Percentiles rank a stretch among this genome's conserved stretches.
Conservation (phyloP, 2,113 vertebrate genomes). For the Ceyx melanurus region DNA sequence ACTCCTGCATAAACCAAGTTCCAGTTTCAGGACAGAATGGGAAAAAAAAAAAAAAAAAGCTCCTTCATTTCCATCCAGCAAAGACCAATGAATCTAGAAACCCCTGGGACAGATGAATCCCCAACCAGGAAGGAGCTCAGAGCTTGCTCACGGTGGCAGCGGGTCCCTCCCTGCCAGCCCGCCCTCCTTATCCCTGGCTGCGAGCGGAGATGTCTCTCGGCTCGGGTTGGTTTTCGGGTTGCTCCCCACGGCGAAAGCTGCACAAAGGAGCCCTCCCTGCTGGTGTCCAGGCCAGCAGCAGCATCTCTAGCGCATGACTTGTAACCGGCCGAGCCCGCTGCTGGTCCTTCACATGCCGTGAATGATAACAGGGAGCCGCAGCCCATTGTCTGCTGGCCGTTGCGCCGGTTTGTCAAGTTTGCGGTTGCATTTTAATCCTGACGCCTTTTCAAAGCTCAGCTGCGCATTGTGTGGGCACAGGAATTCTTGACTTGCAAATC, state of each 20-base stretch:
- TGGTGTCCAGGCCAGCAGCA: constrained; percentile 29
- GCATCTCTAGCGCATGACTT: constrained; percentile 45
- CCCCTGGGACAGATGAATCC: background rate
- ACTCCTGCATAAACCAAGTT: background rate
- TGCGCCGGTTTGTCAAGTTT: constrained; percentile 58
- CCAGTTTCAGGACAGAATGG: background rate
- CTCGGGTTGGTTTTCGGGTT: background rate
- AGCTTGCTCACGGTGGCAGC: background rate
- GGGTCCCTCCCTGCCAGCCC: background rate
- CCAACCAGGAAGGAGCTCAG: background rate
- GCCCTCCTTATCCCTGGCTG: background rate
- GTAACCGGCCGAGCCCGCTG: background rate
- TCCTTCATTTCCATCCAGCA: background rate
- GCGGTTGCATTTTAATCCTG: constrained; percentile 64
- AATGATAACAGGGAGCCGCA: constrained; percentile 49
- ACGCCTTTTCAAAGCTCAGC: constrained; percentile 62
- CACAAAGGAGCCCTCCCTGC: constrained; percentile 51
- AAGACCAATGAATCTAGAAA: background rate
- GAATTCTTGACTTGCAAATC: constrained; percentile 73
- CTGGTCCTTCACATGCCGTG: constrained; percentile 49
- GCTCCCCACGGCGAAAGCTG: constrained; percentile 1
- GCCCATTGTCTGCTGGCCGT: constrained; percentile 48
- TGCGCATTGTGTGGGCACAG: constrained; percentile 62
- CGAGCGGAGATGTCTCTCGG: background rate
- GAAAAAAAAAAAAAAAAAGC: background rate